A percentile compares a stretch with the other conserved stretches of the same genome.
Conservation (phyloP, 2,888 invertebrate genomes). For the Phengaris arion region DNA sequence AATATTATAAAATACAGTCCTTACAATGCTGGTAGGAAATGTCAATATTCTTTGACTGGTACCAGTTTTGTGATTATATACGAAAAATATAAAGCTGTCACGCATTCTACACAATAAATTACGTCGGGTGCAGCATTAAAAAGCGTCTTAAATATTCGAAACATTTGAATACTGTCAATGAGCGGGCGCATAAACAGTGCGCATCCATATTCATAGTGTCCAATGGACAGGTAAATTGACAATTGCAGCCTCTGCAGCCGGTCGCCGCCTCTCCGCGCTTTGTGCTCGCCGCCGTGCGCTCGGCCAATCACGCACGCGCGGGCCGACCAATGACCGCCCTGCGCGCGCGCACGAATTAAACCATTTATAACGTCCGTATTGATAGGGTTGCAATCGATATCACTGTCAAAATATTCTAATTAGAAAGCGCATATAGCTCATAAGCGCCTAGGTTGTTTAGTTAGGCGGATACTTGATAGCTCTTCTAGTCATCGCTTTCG, state of each 20-base stretch:
- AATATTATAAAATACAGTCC: neutral
- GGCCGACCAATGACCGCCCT: slow-evolving; percentile 62
- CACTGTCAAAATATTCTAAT: slow-evolving; percentile 25
- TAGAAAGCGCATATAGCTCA: neutral
- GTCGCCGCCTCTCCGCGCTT: slow-evolving; percentile 66
- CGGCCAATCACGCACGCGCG: slow-evolving; percentile 39
- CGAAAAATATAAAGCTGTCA: slow-evolving; percentile 19
- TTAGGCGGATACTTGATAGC: neutral
- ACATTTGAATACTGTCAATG: slow-evolving; percentile 36
- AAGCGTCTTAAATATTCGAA: slow-evolving; percentile 35
- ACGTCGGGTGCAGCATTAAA: slow-evolving; percentile 23
- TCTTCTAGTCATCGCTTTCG: neutral
- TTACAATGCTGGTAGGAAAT: neutral
- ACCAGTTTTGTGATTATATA: neutral
- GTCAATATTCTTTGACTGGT: neutral
- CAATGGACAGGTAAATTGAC: slow-evolving; percentile 58
- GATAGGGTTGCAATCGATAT: slow-evolving; percentile 57
- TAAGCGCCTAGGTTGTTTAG: neutral
- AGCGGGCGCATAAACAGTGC: slow-evolving; percentile 38
- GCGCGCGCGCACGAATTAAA: slow-evolving; percentile 66
- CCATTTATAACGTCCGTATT: slow-evolving; percentile 53
- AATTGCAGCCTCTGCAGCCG: slow-evolving; percentile 51
- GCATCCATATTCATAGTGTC: slow-evolving; percentile 68
- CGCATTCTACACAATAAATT: slow-evolving; percentile 19
- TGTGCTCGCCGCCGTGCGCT: slow-evolving; percentile 57